Conservation (phyloP, 2,797 vertebrate species). For the Danio kyathit region DNA sequence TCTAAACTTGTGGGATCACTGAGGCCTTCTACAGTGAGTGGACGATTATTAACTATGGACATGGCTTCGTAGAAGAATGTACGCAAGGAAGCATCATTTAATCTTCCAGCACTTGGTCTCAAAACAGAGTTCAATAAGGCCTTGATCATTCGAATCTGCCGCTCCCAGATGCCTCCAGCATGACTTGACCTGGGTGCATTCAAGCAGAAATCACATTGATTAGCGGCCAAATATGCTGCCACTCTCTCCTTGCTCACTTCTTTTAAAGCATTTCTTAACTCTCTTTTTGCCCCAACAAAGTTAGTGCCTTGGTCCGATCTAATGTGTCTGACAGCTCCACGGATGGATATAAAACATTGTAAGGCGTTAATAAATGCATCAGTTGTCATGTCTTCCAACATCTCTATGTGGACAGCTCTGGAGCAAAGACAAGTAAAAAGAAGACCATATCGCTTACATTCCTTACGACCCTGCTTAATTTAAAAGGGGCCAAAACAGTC, state of each 20-base stretch:
- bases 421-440: not conserved
- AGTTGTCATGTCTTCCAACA: not conserved
- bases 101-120: not conserved
- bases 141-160: slow-evolving; percentile 32
- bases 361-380: not conserved
- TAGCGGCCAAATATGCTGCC: not conserved
- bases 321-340: not conserved
- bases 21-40: not conserved
- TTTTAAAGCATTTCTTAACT: slow-evolving; percentile 8
- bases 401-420: not conserved
- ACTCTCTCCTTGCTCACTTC: not conserved
- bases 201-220: slow-evolving; percentile 14
- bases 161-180: slow-evolving; percentile 46
- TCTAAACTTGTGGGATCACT: slow-evolving; percentile 14
- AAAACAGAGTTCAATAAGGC: slow-evolving; percentile 12
- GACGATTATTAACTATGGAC: not conserved
- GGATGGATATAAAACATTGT: not conserved
- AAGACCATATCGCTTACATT: not conserved
- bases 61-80: not conserved
- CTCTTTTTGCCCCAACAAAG: not conserved
- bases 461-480: not conserved
- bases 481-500: slow-evolving; percentile 1
- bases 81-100: not conserved
- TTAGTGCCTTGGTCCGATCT: not conserved
- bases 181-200: slow-evolving; percentile 47